phyloP scores from a whole-genome alignment of 2,113 vertebrate genomes.

The Zosterops pallidus region DNA sequence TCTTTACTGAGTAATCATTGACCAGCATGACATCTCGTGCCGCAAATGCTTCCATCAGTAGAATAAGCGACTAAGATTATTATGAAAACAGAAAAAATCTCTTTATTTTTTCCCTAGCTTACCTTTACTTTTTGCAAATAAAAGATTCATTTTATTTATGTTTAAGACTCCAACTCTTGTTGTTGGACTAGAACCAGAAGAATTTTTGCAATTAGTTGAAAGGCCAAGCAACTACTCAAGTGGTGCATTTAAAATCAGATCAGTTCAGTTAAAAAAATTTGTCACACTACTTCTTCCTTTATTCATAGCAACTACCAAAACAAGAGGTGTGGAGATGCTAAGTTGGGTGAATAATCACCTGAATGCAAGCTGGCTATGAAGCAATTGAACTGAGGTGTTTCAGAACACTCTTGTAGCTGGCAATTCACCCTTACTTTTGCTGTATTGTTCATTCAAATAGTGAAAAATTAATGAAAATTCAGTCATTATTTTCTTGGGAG shows the following conservation, averaged over 20 bases:
- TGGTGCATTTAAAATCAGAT: background rate
- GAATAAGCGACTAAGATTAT: background rate
- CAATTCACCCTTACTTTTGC: background rate
- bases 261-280: background rate
- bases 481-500: background rate
- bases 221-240: background rate
- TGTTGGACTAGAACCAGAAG: background rate
- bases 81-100: background rate
- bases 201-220: background rate
- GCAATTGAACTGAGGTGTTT: background rate
- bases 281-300: background rate
- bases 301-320: background rate
- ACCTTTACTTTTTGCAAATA: background rate
- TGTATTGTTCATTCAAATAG: background rate
- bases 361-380: background rate
- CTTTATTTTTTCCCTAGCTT: background rate
- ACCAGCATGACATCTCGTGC: background rate
- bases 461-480: background rate
- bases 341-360: background rate
- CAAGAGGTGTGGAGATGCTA: background rate
- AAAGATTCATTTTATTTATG: background rate
- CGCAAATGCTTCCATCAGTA: background rate
- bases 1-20: background rate
- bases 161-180: background rate
- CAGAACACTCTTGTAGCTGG: background rate